Evolutionary conservation across 2,113 vertebrate species (phyloP).

Genomic region (Chloropsis cyanopogon): DNA sequence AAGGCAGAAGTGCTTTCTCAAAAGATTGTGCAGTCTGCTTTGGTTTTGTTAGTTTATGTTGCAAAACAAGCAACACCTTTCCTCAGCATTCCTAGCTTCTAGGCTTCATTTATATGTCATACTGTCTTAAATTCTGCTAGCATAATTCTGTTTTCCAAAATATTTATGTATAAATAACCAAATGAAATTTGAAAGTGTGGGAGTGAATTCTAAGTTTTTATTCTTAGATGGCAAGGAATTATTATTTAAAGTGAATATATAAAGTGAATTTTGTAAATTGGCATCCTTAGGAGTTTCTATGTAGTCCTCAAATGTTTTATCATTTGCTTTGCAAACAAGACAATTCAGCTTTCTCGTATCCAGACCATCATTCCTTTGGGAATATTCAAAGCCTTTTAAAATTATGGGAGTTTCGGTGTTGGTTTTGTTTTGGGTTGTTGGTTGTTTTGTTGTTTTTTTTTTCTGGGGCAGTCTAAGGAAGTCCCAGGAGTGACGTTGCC

Average conservation of each 20-base stretch:
- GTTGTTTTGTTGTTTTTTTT: not conserved
- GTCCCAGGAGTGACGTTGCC: constrained; percentile 74
- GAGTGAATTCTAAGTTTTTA: not conserved
- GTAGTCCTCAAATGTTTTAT: constrained; percentile 18
- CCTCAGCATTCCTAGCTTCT: not conserved
- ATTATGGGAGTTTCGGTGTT: constrained; percentile 35
- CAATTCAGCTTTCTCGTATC: constrained; percentile 18
- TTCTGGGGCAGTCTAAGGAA: constrained; percentile 67
- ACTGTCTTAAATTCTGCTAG: not conserved
- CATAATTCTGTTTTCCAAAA: not conserved
- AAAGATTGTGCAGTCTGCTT: not conserved
- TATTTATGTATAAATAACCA: not conserved
- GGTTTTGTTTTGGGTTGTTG: not conserved
- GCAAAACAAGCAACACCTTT: not conserved
- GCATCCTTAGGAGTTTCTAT: not conserved
- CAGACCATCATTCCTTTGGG: constrained; percentile 53
- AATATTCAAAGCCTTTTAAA: constrained; percentile 74
- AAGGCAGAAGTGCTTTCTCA: constrained; percentile 8
- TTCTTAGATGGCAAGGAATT: not conserved
- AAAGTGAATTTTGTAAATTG: not conserved
- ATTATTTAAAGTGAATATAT: not conserved
- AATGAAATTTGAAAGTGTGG: not conserved
- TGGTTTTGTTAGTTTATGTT: not conserved
- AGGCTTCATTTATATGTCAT: not conserved
- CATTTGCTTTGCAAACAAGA: constrained; percentile 47